These are phyloP conservation scores for Leptopilina syphax DNA, from an alignment of 2,888 invertebrate species.

Conservation along the genomic window DNA sequence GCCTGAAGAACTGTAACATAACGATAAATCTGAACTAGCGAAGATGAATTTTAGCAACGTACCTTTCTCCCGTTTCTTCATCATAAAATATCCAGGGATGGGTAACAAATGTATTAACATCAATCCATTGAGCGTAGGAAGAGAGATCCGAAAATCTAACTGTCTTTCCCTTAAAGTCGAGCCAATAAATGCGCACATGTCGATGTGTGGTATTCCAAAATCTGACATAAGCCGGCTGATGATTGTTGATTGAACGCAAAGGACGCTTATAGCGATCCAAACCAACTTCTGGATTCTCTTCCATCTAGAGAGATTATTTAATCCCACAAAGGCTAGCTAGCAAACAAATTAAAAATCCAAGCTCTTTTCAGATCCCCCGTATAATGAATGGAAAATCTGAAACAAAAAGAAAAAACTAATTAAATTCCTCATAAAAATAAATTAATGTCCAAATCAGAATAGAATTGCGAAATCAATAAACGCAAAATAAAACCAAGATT, in stretches of 20 bases:
- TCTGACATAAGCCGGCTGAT: conserved; percentile 77
- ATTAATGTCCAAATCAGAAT: neutral
- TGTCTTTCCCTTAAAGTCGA: conserved; percentile 84
- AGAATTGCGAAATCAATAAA: too few relatives aligned
- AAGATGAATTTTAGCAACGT: conserved; percentile 36
- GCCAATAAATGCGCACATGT: conserved; percentile 85
- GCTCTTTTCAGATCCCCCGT: conserved; percentile 1
- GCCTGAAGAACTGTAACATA: too few relatives aligned
- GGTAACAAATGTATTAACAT: conserved; percentile 86
- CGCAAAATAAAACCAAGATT: neutral
- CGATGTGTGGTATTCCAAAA: conserved; percentile 82
- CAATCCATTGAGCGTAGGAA: conserved; percentile 78
- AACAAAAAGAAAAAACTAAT: conserved; percentile 30
- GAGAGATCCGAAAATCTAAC: conserved; percentile 81
- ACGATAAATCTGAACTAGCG: too few relatives aligned
- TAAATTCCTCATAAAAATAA: neutral
- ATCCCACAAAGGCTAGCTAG: conserved; percentile 14
- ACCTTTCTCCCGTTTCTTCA: conserved; percentile 82
- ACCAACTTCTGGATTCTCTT: conserved; percentile 48
- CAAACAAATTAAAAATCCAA: conserved; percentile 8
- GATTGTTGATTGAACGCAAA: conserved; percentile 67
- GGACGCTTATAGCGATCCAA: conserved; percentile 46
- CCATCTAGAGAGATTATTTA: conserved; percentile 51
- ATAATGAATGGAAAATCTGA: conserved; percentile 13
- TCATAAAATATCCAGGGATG: conserved; percentile 93